Evolutionary conservation across 2,113 vertebrate species (phyloP).

Genomic region (Rattus rattus): DNA sequence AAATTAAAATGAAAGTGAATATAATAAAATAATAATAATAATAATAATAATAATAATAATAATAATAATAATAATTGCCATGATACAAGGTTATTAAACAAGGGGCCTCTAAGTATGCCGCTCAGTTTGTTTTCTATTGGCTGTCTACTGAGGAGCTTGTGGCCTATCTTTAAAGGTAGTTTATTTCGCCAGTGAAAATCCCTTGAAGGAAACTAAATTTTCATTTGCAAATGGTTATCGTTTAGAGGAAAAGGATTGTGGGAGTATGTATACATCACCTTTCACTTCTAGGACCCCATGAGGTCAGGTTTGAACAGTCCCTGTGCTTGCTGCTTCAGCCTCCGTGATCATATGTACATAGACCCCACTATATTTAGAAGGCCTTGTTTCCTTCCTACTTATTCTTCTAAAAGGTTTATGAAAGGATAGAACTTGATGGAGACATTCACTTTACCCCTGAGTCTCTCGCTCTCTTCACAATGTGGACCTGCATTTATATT

Average conservation of each 20-base stretch:
- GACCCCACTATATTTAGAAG: not conserved
- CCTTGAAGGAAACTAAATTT: not conserved
- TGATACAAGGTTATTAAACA: not conserved
- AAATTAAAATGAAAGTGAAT: not conserved
- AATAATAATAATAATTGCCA: not conserved
- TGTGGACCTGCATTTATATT: not conserved
- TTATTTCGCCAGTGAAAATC: not conserved
- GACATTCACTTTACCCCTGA: not conserved
- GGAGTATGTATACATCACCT: not conserved
- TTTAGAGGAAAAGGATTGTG: not conserved
- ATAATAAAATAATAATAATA: not conserved
- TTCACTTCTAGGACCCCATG: not conserved
- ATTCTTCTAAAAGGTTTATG: not conserved
- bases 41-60: not conserved
- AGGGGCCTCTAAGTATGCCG: not conserved
- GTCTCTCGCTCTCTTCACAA: not conserved
- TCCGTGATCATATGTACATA: not conserved
- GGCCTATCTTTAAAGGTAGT: not conserved
- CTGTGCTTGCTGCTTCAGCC: not conserved
- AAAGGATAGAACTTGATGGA: not conserved
- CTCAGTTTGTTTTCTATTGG: not conserved
- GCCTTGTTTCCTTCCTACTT: not conserved
- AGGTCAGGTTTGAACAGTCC: not conserved
- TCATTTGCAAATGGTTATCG: not conserved
- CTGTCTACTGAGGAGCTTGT: not conserved